Evolutionary conservation across 2,113 vertebrate species (phyloP), one percentile per base, ranked within the genome.

Genomic region (Catharus fuscescens): DNA sequence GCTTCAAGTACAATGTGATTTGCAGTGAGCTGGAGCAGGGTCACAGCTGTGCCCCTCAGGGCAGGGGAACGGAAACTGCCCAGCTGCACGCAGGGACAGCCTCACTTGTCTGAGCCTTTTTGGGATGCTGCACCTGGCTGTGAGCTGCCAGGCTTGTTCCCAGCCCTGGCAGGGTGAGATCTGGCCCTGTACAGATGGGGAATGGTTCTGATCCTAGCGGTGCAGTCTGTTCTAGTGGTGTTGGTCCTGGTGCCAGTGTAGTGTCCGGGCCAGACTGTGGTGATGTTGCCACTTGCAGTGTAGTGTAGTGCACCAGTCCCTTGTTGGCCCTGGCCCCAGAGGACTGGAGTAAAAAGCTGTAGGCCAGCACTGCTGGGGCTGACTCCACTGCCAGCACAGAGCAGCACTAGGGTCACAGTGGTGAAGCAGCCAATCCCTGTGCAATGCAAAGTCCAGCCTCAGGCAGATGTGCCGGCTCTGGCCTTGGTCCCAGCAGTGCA

Each of bases 1-100:
- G 1, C 31, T 34, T 21, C 6, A 6, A 64, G 34, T 32, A 21
- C 8, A 29, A 8, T 0, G 1, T 12, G 25, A 82, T 31, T 25
- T 5, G 3, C 6, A 2, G 32, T 6, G 50, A 88, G 62, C 12
- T 80, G 31, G 62, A 66, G 47, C 4, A 45, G 29, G 28, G 14
- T 10, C 7, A 52, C 29, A 73, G 59, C 32, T 56, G 12, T 18
- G 29, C n/a, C 53, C 31, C 38, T 42, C 9, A 8, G 53, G 10
- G 21, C 3, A 14, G 9, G 16, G 45, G 19, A 25, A 36, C 29
- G 20, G 25, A 15, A 25, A 3, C 14, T 18, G 48, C 44, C 48
- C 9, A 3, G 77, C n/a, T 29, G 29, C 6, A 6, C 0, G 3
- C 28, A 80, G 13, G 34, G 47, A 53, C 15, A 77, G 20, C 8